Evolutionary conservation across 2,113 vertebrate species (phyloP).

Genomic region (Sorex fumeus): DNA sequence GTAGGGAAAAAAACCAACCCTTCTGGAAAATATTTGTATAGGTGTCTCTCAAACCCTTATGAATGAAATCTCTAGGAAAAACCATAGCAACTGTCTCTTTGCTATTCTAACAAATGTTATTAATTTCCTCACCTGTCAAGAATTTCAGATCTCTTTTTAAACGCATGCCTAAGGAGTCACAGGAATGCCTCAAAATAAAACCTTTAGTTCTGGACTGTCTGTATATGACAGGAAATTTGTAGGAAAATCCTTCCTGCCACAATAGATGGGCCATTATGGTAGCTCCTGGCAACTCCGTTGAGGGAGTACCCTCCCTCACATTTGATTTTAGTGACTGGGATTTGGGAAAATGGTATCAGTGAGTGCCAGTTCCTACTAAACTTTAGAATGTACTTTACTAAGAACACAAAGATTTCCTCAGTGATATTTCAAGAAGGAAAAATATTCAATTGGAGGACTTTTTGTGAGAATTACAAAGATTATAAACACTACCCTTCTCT

Average conservation of each 20-base stretch:
- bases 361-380: background rate
- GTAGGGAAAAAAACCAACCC: slow-evolving; percentile 47
- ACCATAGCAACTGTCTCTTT: slow-evolving; percentile 38
- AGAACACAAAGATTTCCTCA: background rate
- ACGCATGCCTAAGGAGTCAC: background rate
- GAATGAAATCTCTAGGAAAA: slow-evolving; percentile 52
- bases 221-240: background rate
- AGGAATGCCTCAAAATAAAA: background rate
- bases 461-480: background rate
- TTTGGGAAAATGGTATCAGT: background rate
- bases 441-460: background rate
- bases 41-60: slow-evolving; percentile 48
- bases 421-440: background rate
- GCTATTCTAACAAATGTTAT: slow-evolving; percentile 28
- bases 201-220: background rate
- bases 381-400: background rate
- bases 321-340: background rate
- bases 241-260: background rate
- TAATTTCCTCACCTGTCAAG: slow-evolving; percentile 28
- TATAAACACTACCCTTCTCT: background rate
- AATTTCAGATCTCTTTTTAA: slow-evolving; percentile 50
- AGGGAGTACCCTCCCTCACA: background rate
- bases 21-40: slow-evolving; percentile 68
- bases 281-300: rapidly evolving
- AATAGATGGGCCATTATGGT: background rate